Evolutionary conservation across 2,888 invertebrate genomes (phyloP), one percentile per base, ranked within the genome.

Genomic region (Cryptophagus acutangulus): DNA sequence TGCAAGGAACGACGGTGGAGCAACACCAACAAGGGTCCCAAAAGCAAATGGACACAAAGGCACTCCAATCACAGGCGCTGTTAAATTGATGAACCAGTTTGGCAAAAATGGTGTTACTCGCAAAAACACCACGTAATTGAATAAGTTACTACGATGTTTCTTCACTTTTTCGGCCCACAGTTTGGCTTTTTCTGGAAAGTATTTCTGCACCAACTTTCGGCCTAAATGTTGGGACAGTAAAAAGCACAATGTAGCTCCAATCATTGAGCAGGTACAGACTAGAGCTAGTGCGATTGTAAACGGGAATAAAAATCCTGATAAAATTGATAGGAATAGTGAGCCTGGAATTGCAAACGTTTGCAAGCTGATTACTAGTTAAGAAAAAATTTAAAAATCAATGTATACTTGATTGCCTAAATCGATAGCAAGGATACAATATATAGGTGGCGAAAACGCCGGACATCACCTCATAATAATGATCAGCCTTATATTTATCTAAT

Each of bases 281-380:
- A 97, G 73, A 39, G 82, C 63, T 55, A 99, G 71, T 3, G 99
- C 99, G 51, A 90, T 67, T 33, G 85, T 82, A 71, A 97, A 97
- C 43, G 92, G 88, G 66, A 96, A 99, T 26, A 99, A 74, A 69
- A 95, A 99, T 48, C 99, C 99, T 46, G 94, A 92, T 37, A 99
- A 75, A 57, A 99, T 94, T 49, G 96, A 97, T 38, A 99, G 75
- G 66, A 97, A 99, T 63, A 99, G 83, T 10, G 97, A 97, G 50
- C 99, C 99, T 47, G 99, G 99, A 74, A 99, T 99, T 61, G 97
- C 97, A 76, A 99, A 99, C 46, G 97, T 93, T 80, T 99, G 99
- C 63, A 99, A 78, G 71, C 93, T 94, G 72, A 49, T 10, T 29
- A 20, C 8, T 45, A 52, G 70, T 68, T 68, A 69, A 66, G 64